Conservation (phyloP, 2,888 invertebrate genomes). For the Erannis defoliaria region DNA sequence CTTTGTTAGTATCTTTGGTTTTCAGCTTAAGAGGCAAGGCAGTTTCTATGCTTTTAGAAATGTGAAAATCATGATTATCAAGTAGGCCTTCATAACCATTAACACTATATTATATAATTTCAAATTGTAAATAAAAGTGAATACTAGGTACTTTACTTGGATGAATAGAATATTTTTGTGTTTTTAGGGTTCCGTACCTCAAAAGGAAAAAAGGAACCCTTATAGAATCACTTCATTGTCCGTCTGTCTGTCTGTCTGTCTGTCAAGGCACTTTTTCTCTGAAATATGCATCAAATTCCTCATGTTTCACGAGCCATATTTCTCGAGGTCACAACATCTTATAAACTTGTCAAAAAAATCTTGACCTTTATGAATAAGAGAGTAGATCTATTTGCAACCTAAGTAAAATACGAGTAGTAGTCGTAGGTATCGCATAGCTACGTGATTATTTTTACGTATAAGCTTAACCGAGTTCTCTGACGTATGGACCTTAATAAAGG, state of each 20-base stretch:
- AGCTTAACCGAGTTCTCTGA: not conserved
- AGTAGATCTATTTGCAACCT: not conserved
- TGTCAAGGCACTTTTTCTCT: too few species aligned
- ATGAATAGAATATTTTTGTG: too few species aligned
- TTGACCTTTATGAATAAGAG: constrained; percentile 3
- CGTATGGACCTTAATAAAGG: constrained; percentile 16
- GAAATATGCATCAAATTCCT: not conserved
- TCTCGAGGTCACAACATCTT: not conserved
- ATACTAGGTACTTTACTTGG: too few species aligned
- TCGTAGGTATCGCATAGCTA: constrained; percentile 4
- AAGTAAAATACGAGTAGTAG: constrained; percentile 16
- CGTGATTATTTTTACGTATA: constrained; percentile 2
- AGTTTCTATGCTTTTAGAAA: too few species aligned
- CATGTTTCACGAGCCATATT: not conserved
- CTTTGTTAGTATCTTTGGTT: not conserved
- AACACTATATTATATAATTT: too few species aligned
- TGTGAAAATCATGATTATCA: too few species aligned
- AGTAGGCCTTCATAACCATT: too few species aligned
- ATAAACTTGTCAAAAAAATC: not conserved
- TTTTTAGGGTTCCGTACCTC: too few species aligned
- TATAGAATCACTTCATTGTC: too few species aligned
- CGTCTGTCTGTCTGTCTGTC: too few species aligned
- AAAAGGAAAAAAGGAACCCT: too few species aligned
- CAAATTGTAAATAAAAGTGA: too few species aligned
- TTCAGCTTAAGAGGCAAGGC: not conserved